Evolutionary conservation across 2,888 invertebrate genomes (phyloP).

Genomic region (Bursaphelenchus okinawaensis): DNA sequence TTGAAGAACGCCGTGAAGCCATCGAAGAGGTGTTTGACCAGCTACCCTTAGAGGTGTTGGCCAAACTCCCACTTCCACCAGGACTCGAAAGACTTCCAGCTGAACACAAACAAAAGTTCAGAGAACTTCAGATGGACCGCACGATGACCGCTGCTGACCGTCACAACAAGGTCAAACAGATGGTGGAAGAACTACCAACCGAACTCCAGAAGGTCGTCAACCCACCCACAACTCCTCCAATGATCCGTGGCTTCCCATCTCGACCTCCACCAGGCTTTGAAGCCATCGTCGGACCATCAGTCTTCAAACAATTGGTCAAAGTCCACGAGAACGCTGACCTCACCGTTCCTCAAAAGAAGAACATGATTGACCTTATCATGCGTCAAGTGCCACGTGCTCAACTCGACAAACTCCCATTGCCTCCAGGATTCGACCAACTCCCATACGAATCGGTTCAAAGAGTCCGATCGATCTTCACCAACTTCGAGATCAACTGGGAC

Average conservation of each 20-base stretch:
- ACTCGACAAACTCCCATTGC: conserved; percentile 24
- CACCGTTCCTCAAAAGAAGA: conserved; percentile 24
- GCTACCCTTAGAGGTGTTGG: conserved; percentile 28
- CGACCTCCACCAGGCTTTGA: conserved; percentile 29
- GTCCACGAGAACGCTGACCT: conserved; percentile 19
- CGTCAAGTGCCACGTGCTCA: conserved; percentile 16
- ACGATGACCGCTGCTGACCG: conserved; percentile 4
- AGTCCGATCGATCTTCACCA: neutral
- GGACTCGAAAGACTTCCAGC: conserved; percentile 27
- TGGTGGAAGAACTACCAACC: conserved; percentile 14
- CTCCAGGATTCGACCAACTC: conserved; percentile 26
- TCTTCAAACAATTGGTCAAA: conserved; percentile 18
- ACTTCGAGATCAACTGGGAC: conserved; percentile 15
- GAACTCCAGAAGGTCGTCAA: conserved; percentile 11
- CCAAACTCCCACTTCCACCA: conserved; percentile 32
- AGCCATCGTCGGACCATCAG: conserved; percentile 12
- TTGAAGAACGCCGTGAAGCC: conserved; percentile 19
- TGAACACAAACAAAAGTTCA: conserved; percentile 1
- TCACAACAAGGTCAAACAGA: conserved; percentile 10
- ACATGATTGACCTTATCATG: conserved; percentile 23
- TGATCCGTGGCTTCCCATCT: neutral
- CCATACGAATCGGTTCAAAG: conserved; percentile 11
- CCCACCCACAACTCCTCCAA: neutral
- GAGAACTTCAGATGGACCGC: conserved; percentile 6
- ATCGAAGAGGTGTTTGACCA: conserved; percentile 31